Evolutionary conservation across 2,888 invertebrate genomes (phyloP).

Genomic region (Perizoma affinitatum): DNA sequence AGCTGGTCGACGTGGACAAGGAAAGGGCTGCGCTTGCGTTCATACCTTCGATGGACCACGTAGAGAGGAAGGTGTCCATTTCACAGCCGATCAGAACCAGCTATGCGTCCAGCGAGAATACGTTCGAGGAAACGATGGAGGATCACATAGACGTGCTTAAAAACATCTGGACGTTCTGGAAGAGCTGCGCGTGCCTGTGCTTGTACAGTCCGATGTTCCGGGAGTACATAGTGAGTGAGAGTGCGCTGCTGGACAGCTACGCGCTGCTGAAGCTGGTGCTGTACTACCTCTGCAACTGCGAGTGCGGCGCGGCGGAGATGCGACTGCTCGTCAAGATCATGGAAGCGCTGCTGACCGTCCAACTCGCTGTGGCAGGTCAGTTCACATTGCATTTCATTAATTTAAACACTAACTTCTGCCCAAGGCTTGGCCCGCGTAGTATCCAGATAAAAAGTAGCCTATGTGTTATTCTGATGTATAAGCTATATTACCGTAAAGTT

Average conservation of each 20-base stretch:
- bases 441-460: too few relatives aligned
- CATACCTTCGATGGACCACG: slow-evolving; percentile 32
- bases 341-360: slow-evolving; percentile 74
- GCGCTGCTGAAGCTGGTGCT: slow-evolving; percentile 68
- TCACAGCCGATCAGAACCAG: slow-evolving; percentile 47
- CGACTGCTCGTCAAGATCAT: slow-evolving; percentile 64
- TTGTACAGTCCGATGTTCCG: slow-evolving; percentile 84
- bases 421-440: too few relatives aligned
- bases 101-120: slow-evolving; percentile 42
- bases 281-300: slow-evolving; percentile 53
- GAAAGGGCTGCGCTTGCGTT: slow-evolving; percentile 56
- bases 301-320: slow-evolving; percentile 50
- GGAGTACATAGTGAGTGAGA: slow-evolving; percentile 64
- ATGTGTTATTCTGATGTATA: too few relatives aligned
- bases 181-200: slow-evolving; percentile 77
- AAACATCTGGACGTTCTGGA: slow-evolving; percentile 78
- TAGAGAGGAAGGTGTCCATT: slow-evolving; percentile 42
- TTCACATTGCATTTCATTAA: too few relatives aligned
- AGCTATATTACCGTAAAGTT: too few relatives aligned
- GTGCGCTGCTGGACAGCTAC: slow-evolving; percentile 64
- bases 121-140: slow-evolving; percentile 44
- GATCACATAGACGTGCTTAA: slow-evolving; percentile 68
- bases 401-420: too few relatives aligned
- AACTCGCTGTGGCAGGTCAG: slow-evolving; percentile 73
- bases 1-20: slow-evolving; percentile 58